Evolutionary conservation across 2,113 vertebrate species (phyloP).

Genomic region (Salvelinus sp.): DNA sequence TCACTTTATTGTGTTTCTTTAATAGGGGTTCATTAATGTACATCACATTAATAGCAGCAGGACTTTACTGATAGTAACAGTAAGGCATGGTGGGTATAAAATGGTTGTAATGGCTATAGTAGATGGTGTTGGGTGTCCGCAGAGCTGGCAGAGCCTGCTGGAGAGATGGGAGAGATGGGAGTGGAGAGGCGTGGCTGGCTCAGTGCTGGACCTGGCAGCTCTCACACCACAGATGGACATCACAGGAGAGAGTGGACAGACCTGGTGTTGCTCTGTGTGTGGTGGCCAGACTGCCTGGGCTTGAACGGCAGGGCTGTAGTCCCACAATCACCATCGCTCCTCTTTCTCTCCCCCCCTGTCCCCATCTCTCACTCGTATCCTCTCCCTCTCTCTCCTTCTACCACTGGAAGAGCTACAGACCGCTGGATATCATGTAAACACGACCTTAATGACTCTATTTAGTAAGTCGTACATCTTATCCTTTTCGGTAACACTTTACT

Average conservation of each 20-base stretch:
- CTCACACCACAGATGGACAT: conserved; percentile 63
- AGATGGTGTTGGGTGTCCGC: not conserved
- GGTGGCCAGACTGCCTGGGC: conserved; percentile 48
- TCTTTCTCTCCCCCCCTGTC: conserved; percentile 46
- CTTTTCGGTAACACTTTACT: too few species aligned
- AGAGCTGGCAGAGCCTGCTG: too few species aligned
- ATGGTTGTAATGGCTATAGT: not conserved
- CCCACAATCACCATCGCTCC: conserved; percentile 43
- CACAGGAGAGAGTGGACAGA: conserved; percentile 39
- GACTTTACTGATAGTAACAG: too few species aligned
- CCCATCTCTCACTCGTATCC: too few species aligned
- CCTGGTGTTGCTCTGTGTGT: conserved; percentile 38
- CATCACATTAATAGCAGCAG: too few species aligned
- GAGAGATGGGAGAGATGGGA: not conserved
- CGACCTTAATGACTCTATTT: too few species aligned
- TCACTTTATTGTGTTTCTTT: not conserved
- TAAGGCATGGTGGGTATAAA: too few species aligned
- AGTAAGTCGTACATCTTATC: too few species aligned
- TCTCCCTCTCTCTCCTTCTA: not conserved
- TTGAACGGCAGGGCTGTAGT: conserved; percentile 24
- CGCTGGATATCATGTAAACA: conserved; percentile 7
- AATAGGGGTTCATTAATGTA: too few species aligned
- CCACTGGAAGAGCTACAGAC: conserved; percentile 42
- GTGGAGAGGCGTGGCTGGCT: conserved; percentile 29
- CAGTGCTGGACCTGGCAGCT: conserved; percentile 48